These are phyloP conservation scores for Seira musarum DNA, from an alignment of 2,888 invertebrate genomes.

Conservation along the genomic window DNA sequence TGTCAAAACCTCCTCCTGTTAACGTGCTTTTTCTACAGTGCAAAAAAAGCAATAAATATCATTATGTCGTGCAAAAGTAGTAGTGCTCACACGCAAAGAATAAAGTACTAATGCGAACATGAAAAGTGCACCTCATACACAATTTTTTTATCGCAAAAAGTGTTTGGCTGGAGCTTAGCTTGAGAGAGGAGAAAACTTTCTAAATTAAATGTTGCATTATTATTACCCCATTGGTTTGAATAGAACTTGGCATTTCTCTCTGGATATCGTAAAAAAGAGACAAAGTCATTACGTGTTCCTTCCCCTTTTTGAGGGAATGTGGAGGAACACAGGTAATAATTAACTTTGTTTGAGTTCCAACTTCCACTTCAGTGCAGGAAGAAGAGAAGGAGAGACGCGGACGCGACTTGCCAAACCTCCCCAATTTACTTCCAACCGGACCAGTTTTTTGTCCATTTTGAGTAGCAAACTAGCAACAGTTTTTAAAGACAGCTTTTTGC, in stretches of 20 bases:
- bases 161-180: no score
- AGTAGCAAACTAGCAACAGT: no score
- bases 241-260: neutral
- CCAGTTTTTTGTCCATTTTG: no score
- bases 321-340: neutral
- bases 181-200: no score
- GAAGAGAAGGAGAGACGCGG: neutral
- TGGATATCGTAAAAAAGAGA: neutral
- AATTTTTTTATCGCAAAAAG: neutral
- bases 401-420: neutral
- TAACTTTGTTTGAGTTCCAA: neutral
- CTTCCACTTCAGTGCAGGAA: no score
- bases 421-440: neutral
- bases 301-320: no score
- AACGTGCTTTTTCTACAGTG: neutral
- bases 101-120: no score
- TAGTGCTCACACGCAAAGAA: no score
- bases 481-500: no score
- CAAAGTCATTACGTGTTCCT: neutral
- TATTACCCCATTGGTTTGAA: no score
- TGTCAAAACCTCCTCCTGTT: no score
- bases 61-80: neutral
- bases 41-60: neutral
- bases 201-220: no score
- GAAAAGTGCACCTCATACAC: neutral